Percentiles rank a stretch among this genome's conserved stretches.
Evolutionary conservation across 2,888 invertebrate genomes (phyloP).

Genomic region (Netelia inedita): DNA sequence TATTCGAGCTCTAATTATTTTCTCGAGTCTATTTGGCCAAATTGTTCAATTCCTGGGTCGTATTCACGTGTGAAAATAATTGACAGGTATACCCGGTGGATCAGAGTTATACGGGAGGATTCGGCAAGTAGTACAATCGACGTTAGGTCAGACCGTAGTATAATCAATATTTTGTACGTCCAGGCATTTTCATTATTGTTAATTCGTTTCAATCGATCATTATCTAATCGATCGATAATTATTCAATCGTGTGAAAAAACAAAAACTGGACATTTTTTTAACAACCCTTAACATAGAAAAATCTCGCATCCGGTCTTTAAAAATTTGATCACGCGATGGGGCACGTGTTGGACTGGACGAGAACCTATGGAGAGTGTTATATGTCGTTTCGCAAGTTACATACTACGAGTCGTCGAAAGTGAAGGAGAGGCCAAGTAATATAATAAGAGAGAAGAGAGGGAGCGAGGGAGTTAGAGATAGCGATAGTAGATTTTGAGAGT

Average conservation of each 20-base stretch:
- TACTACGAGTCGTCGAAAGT: neutral
- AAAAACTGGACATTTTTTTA: too few species aligned
- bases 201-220: neutral
- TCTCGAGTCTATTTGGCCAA: slow-evolving; percentile 5
- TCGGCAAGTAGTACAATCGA: slow-evolving; percentile 16
- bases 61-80: neutral
- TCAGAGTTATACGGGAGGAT: neutral
- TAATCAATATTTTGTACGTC: neutral
- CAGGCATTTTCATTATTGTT: neutral
- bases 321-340: too few species aligned
- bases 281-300: too few species aligned
- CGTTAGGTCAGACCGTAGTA: slow-evolving; percentile 15
- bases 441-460: neutral
- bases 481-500: slow-evolving; percentile 27
- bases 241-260: too few species aligned
- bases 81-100: neutral
- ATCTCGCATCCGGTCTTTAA: too few species aligned
- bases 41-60: neutral
- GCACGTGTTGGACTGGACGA: too few species aligned
- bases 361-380: too few species aligned
- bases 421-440: slow-evolving; percentile 28
- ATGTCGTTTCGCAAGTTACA: neutral
- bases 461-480: slow-evolving; percentile 5
- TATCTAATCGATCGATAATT: neutral
- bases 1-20: slow-evolving; percentile 62